Base-by-base conservation (phyloP, 2,113 vertebrate species). In the Psilopsiagon aymara region DNA sequence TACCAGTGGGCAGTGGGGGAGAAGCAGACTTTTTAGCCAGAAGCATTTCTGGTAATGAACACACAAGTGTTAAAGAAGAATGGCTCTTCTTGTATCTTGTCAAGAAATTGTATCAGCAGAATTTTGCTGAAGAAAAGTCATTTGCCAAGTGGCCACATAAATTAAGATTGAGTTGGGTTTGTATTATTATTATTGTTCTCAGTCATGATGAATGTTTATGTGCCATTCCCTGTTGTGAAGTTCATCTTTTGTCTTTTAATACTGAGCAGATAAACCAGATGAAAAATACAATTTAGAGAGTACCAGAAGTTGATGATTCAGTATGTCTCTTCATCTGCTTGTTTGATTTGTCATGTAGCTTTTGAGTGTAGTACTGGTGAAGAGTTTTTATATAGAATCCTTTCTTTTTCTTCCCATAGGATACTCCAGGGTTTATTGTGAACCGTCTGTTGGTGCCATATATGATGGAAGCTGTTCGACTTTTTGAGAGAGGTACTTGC, bases 361-460 rank as follows among this genome's bases (percentile, higher is more conserved):
- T 80, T 90, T 68, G 67, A 71, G 18, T 69, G 19, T 68, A 60
- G n/a, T 21, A 57, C 28, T 75, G 28, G 14, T 90, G 52, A 83
- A 78, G 27, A 21, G 13, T 28, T 12, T 63, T 87, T 84, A 15
- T 79, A 92, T 79, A 85, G 25, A 86, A 82, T 77, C 37, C 13
- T 18, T 13, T 57, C 76, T 66, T 85, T 52, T 35, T 87, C 11
- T 90, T 78, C 41, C 62, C 46, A 21, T 76, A 99, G 99, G 99
- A 99, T 84, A 99, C 99, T 11, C 99, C 99, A 8, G 99, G 99
- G 10, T 99, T 99, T 91, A 98, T 99, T 47, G 99, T 99, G 35
- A 99, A 99, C 94, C 98, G 99, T 41, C 99, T 99, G 13, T 98
- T 99, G 71, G 98, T 99, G 71, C 99, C 99, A 0, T 99, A 99